A percentile compares a stretch with the other conserved stretches of the same genome.
These are phyloP conservation scores for Caenorhabditis wallacei DNA, from an alignment of 2,888 invertebrate species.

Conservation along the genomic window DNA sequence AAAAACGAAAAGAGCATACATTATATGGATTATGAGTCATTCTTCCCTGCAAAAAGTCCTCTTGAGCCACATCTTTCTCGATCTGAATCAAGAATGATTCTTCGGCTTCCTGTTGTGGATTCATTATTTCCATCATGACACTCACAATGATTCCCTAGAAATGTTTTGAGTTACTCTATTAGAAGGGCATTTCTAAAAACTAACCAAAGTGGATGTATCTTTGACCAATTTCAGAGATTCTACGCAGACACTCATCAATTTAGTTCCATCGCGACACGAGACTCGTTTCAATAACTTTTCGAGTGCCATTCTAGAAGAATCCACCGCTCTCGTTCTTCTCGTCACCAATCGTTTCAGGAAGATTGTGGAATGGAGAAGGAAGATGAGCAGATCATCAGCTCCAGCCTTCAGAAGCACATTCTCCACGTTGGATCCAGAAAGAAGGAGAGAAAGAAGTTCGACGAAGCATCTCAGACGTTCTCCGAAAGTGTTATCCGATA, in stretches of 20 bases:
- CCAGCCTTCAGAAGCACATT: slow-evolving; percentile 69
- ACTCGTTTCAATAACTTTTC: slow-evolving; percentile 66
- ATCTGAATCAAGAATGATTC: slow-evolving; percentile 96
- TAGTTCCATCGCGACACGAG: slow-evolving; percentile 58
- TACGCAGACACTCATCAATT: slow-evolving; percentile 65
- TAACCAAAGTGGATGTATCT: slow-evolving; percentile 47
- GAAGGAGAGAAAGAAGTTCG: slow-evolving; percentile 58
- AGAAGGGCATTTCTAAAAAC: not conserved
- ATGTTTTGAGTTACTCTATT: not conserved
- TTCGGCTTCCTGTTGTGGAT: slow-evolving; percentile 94
- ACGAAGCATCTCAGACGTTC: slow-evolving; percentile 56
- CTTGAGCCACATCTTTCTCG: slow-evolving; percentile 98
- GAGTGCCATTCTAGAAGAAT: slow-evolving; percentile 63
- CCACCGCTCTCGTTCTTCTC: slow-evolving; percentile 58
- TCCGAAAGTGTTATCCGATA: slow-evolving; percentile 55
- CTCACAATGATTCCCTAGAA: slow-evolving; percentile 69
- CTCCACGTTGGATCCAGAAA: slow-evolving; percentile 67
- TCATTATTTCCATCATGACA: slow-evolving; percentile 88
- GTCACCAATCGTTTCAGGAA: slow-evolving; percentile 65
- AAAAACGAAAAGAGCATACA: slow-evolving; percentile 83
- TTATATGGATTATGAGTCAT: slow-evolving; percentile 98
- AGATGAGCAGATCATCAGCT: slow-evolving; percentile 66
- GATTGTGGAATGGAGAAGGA: slow-evolving; percentile 71
- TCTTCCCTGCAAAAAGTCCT: slow-evolving; percentile 92
- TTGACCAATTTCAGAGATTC: slow-evolving; percentile 58